phyloP scores from a whole-genome alignment of 2,113 vertebrate genomes.

The Muntiacus reevesi region DNA sequence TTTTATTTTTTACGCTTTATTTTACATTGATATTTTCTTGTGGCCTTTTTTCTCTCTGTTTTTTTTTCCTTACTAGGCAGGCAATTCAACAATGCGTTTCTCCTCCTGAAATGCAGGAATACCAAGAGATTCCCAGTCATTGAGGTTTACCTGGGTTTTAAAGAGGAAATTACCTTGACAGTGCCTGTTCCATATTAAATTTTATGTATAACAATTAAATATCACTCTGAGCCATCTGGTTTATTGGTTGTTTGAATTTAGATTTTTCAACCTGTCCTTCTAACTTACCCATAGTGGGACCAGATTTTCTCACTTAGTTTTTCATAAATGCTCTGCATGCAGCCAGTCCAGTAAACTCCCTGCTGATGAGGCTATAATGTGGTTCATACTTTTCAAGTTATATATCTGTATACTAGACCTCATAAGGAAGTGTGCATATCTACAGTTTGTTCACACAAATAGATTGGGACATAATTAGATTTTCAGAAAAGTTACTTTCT shows the following conservation, averaged over 20 bases:
- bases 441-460: neutral
- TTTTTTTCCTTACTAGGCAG: neutral
- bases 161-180: conserved; percentile 70
- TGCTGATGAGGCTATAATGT: conserved; percentile 19
- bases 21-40: neutral
- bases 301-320: conserved; percentile 66
- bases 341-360: conserved; percentile 51
- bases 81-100: neutral
- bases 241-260: conserved; percentile 75
- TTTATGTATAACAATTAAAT: conserved; percentile 80
- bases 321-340: conserved; percentile 52
- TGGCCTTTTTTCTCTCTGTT: neutral
- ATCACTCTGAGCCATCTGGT: conserved; percentile 73
- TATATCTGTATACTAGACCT: neutral
- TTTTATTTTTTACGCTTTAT: neutral
- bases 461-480: neutral
- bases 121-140: conserved; percentile 59
- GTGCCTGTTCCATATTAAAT: conserved; percentile 75
- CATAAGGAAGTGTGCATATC: neutral
- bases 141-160: conserved; percentile 63
- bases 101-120: conserved; percentile 3
- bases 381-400: neutral
- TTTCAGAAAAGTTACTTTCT: neutral
- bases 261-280: conserved; percentile 74
- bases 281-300: conserved; percentile 69